A percentile compares a stretch with the other conserved stretches of the same genome.
phyloP scores from a whole-genome alignment of 2,797 vertebrate genomes.

The Paguma larvata region DNA sequence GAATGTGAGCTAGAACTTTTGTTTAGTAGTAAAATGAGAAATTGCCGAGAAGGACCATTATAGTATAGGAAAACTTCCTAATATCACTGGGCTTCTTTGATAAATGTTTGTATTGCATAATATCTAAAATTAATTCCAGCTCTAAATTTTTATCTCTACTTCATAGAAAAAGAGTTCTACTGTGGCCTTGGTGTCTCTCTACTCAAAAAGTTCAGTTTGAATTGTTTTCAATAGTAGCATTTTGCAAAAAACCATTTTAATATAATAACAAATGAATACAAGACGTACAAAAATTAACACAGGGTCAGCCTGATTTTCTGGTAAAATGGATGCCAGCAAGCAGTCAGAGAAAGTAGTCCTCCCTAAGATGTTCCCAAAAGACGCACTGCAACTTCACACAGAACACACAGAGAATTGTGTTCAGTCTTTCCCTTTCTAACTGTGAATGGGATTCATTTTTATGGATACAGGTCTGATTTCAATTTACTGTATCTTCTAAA shows the following conservation, averaged over 20 bases:
- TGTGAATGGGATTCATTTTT: background rate
- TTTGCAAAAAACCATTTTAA: background rate
- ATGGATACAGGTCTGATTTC: background rate
- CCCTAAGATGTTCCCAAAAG: background rate
- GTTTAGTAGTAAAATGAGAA: background rate
- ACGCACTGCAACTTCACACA: background rate
- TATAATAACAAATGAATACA: background rate
- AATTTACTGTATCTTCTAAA: background rate
- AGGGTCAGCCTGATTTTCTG: background rate
- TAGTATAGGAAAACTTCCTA: background rate
- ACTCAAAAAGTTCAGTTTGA: background rate
- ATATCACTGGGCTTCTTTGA: background rate
- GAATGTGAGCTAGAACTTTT: background rate
- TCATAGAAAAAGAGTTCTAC: background rate
- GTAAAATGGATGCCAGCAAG: background rate
- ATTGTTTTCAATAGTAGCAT: background rate
- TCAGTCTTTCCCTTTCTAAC: background rate
- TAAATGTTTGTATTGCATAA: background rate
- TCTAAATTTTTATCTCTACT: conserved; percentile 9
- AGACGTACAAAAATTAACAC: background rate
- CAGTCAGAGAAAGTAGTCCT: background rate
- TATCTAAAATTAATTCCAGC: background rate
- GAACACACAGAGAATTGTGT: background rate
- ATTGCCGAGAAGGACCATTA: background rate
- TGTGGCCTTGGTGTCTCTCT: background rate